Conservation (phyloP, 2,888 invertebrate species). For the Beris chalybata region DNA sequence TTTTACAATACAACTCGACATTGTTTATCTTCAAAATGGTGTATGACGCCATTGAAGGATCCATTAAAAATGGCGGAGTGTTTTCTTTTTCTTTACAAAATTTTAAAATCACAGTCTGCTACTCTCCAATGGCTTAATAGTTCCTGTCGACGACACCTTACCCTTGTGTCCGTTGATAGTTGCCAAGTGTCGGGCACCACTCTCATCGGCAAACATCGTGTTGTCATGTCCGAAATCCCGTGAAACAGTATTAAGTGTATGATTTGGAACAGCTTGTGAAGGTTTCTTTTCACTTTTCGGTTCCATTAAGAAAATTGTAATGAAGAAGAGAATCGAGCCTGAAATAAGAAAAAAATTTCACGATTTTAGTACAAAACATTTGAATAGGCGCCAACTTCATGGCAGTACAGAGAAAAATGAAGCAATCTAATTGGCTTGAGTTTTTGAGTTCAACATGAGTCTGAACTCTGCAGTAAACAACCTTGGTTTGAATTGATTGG, state of each 20-base stretch:
- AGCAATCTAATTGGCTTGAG: no score
- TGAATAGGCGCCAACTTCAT: not conserved
- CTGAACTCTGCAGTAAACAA: no score
- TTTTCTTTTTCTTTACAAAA: not conserved
- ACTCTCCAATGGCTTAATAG: conserved; percentile 47
- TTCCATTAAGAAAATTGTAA: conserved; percentile 81
- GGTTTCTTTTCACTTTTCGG: conserved; percentile 54
- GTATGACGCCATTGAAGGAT: not conserved
- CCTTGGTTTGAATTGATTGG: no score
- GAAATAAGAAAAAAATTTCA: conserved; percentile 29
- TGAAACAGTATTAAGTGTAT: conserved; percentile 1
- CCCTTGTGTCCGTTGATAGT: conserved; percentile 33
- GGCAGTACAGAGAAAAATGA: not conserved
- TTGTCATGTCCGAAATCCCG: conserved; percentile 51
- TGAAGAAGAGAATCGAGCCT: conserved; percentile 81
- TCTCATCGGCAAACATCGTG: conserved; percentile 51
- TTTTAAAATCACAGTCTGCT: conserved; percentile 48
- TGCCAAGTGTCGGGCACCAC: conserved; percentile 27
- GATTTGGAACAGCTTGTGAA: conserved; percentile 33
- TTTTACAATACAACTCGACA: no score
- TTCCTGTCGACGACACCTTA: conserved; percentile 30
- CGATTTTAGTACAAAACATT: not conserved
- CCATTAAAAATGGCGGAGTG: not conserved
- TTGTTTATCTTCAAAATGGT: no score
- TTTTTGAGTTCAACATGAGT: no score